Evolutionary conservation across 2,113 vertebrate genomes (phyloP).

Genomic region (Henicopernis longicauda): DNA sequence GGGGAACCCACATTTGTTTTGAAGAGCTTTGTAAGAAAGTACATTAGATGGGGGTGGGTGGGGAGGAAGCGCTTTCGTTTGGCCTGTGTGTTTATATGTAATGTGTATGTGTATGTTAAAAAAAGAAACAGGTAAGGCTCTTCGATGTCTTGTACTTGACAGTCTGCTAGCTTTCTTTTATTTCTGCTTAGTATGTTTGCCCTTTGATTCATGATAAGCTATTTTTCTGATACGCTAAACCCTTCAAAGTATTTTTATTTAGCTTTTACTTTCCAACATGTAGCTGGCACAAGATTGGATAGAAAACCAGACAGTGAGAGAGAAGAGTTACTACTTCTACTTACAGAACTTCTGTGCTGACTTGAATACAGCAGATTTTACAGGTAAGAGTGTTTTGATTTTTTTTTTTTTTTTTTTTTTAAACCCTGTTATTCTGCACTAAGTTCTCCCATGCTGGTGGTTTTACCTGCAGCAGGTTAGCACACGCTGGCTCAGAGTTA

Average conservation of each 20-base stretch:
- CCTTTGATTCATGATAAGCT: not conserved
- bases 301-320: constrained; percentile 52
- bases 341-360: constrained; percentile 67
- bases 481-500: not conserved
- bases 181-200: not conserved
- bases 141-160: not conserved
- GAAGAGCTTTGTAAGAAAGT: not conserved
- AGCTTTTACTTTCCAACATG: not conserved
- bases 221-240: not conserved
- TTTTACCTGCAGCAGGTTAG: not conserved
- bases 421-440: not conserved
- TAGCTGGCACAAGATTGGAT: constrained; percentile 76
- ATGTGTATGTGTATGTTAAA: not conserved
- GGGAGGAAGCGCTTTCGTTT: not conserved
- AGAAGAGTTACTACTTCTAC: constrained; percentile 51
- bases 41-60: not conserved
- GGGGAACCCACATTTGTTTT: not conserved
- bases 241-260: not conserved
- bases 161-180: not conserved
- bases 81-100: not conserved
- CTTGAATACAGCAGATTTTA: constrained; percentile 70
- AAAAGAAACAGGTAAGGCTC: not conserved
- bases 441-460: not conserved
- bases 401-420: not conserved
- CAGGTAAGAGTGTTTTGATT: constrained; percentile 6